phyloP scores from a whole-genome alignment of 2,888 invertebrate species.

The Drosophila macrothrix region DNA sequence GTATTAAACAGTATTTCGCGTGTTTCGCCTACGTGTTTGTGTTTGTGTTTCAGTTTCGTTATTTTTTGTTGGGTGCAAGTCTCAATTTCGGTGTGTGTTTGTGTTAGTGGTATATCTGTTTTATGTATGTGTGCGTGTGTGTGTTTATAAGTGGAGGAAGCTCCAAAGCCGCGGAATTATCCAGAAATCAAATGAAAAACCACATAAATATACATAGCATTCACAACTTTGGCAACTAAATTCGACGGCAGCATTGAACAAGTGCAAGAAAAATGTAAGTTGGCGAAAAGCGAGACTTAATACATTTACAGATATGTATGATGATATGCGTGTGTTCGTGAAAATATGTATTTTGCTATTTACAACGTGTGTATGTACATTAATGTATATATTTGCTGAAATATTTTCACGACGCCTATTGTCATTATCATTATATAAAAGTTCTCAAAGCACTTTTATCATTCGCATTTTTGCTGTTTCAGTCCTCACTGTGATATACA shows the following conservation, averaged over 20 bases:
- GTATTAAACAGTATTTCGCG: slow-evolving; percentile 51
- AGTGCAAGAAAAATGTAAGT: slow-evolving; percentile 45
- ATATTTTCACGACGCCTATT: slow-evolving; percentile 36
- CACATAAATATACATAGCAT: slow-evolving; percentile 27
- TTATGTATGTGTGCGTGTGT: slow-evolving; percentile 45
- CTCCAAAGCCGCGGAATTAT: slow-evolving; percentile 56
- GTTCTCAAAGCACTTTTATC: slow-evolving; percentile 24
- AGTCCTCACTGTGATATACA: slow-evolving; percentile 10
- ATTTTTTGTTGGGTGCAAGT: slow-evolving; percentile 29
- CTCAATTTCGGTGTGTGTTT: slow-evolving; percentile 27
- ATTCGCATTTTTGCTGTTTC: slow-evolving; percentile 10
- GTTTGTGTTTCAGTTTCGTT: slow-evolving; percentile 38
- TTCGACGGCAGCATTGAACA: slow-evolving; percentile 21
- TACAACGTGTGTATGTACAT: neutral
- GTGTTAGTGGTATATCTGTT: slow-evolving; percentile 43
- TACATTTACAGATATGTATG: neutral
- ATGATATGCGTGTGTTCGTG: neutral
- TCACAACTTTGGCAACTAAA: slow-evolving; percentile 23
- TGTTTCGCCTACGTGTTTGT: slow-evolving; percentile 40
- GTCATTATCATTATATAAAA: slow-evolving; percentile 46
- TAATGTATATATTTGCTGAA: slow-evolving; percentile 8
- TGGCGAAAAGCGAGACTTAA: slow-evolving; percentile 27
- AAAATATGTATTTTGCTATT: neutral
- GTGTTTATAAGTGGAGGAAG: slow-evolving; percentile 56
- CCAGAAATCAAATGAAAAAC: slow-evolving; percentile 54